These are phyloP conservation scores for Hofmannophila pseudospretella DNA, from an alignment of 2,888 invertebrate species.

Conservation along the genomic window DNA sequence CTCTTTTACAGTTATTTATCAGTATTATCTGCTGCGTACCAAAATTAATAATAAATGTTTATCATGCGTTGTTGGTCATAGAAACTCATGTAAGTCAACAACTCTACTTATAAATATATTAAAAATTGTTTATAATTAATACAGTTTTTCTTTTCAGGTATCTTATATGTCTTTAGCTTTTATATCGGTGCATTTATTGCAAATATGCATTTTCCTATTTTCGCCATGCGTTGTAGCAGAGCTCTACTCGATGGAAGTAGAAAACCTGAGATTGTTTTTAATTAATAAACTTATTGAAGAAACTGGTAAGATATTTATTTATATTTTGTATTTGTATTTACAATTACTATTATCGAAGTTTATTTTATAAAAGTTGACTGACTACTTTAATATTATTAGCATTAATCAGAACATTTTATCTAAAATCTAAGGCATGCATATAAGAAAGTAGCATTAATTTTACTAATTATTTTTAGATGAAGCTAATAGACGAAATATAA, in stretches of 20 bases:
- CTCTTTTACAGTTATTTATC: conserved; percentile 50
- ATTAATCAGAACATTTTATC: no score
- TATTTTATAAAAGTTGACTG: no score
- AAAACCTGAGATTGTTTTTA: conserved; percentile 44
- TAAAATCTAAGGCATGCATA: no score
- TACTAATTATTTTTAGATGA: conserved; percentile 54
- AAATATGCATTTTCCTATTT: conserved; percentile 50
- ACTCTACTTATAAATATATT: not conserved
- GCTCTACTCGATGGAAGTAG: conserved; percentile 47
- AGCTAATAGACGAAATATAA: conserved; percentile 34
- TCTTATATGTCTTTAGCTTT: conserved; percentile 35
- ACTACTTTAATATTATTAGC: no score
- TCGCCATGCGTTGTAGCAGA: conserved; percentile 55
- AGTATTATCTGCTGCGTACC: conserved; percentile 55
- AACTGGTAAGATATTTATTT: conserved; percentile 31
- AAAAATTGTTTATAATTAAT: no score
- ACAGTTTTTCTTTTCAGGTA: conserved; percentile 29
- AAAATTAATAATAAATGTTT: conserved; percentile 51
- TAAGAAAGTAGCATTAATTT: no score
- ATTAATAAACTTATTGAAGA: conserved; percentile 47
- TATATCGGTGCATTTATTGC: conserved; percentile 41
- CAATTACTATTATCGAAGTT: no score
- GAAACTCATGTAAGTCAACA: conserved; percentile 46
- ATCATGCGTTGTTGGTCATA: conserved; percentile 46
- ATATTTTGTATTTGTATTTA: not conserved